Evolutionary conservation across 2,113 vertebrate species (phyloP).

Genomic region (Cyphomyrus plagiostoma): DNA sequence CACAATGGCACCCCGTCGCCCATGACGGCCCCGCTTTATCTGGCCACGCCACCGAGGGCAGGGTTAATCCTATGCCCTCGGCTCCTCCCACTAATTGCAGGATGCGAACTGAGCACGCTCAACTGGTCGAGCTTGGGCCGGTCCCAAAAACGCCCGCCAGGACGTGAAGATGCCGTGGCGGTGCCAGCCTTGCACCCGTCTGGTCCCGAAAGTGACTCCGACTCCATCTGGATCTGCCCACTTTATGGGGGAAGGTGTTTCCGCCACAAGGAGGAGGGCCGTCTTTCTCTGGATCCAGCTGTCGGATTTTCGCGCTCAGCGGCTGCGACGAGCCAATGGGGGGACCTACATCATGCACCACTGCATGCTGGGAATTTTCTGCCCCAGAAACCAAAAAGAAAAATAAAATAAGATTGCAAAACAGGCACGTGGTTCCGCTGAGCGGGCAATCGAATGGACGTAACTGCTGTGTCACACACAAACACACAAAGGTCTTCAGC

Average conservation of each 20-base stretch:
- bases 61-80: slow-evolving; percentile 2
- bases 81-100: slow-evolving; percentile 12
- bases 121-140: neutral
- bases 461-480: neutral
- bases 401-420: neutral
- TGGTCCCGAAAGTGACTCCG: neutral
- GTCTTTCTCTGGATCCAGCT: neutral
- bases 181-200: neutral
- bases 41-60: neutral
- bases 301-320: neutral
- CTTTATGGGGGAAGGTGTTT: neutral
- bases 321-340: neutral
- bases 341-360: neutral
- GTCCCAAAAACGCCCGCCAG: neutral
- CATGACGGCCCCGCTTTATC: neutral
- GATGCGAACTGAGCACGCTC: neutral
- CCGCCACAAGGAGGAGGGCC: neutral
- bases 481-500: neutral
- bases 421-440: neutral
- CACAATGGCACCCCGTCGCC: neutral
- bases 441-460: neutral
- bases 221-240: neutral
- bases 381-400: neutral
- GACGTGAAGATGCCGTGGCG: neutral
- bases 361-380: neutral